Evolutionary conservation across 2,888 invertebrate species (phyloP), one percentile per base, ranked within the genome.

Genomic region (Euplexia lucipara): DNA sequence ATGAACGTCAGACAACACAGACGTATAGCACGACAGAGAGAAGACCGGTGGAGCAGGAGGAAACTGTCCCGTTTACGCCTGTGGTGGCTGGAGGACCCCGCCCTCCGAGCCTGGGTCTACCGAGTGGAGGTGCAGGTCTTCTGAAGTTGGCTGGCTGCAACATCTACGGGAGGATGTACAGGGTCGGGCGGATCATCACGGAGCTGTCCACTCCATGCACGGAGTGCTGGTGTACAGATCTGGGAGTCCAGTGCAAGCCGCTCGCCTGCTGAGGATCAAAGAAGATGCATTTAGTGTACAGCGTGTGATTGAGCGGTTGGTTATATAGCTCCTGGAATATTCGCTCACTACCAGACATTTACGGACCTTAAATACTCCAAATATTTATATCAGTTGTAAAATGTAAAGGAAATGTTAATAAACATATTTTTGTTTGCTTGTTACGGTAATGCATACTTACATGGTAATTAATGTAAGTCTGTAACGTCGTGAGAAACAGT

Each of bases 121-220:
- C 60, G 18, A 65, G 70, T 9, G 44, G 88, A 0, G 94, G 95
- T 1, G 90, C 96, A 14, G 97, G 97, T 37, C 90, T 97, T 54
- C 91, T 98, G 47, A 98, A 98, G 90, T 89, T 98, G 70, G 98
- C 98, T 12, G 98, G 98, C 0, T 98, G 98, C 87, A 98, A 98
- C 91, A 98, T 98, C 82, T 98, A 98, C 85, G 98, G 98, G 7
- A 96, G 97, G 74, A 98, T 98, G 97, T 98, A 98, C 90, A 96
- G 97, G 26, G 97, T 98, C 10, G 98, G 98, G 4, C 96, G 97
- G 83, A 97, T 98, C 78, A 98, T 98, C 81, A 96, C 97, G 1
- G 98, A 98, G 92, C 92, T 98, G 70, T 98, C 98, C 7, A 97
- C 97, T 63, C 96, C 97, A 14, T 98, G 98, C 90, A 96, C 97